Conservation (phyloP, 2,797 vertebrate species). For the Neosalanx taihuensis region DNA sequence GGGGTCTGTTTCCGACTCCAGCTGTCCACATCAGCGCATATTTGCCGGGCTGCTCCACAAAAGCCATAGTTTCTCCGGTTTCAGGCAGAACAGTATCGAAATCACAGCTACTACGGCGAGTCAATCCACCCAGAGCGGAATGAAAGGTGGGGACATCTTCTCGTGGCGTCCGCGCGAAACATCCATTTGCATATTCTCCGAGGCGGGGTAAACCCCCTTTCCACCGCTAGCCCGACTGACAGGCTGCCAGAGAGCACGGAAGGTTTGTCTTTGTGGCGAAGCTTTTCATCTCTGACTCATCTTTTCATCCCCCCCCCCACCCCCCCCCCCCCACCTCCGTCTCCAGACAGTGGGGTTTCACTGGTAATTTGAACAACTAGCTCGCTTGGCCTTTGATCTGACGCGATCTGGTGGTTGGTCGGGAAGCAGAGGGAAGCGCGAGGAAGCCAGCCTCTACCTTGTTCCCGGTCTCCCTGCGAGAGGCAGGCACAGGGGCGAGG, state of each 20-base stretch:
- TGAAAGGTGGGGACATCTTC: conserved; percentile 30
- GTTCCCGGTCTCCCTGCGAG: conserved; percentile 15
- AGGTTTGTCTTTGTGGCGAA: conserved; percentile 7
- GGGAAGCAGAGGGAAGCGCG: neutral
- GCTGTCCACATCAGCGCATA: too few species aligned
- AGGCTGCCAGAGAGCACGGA: conserved; percentile 18
- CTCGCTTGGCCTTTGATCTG: conserved; percentile 34
- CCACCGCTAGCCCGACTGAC: conserved; percentile 27
- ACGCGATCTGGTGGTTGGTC: conserved; percentile 35
- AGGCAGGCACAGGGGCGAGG: conserved; percentile 6
- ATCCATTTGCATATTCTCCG: conserved; percentile 51
- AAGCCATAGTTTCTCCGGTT: too few species aligned
- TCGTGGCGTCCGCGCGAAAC: conserved; percentile 23
- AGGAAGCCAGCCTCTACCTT: neutral
- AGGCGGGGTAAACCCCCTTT: conserved; percentile 24
- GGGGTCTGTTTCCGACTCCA: too few species aligned
- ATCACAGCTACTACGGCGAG: neutral
- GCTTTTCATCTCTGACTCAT: conserved; percentile 17
- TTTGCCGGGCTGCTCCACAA: too few species aligned
- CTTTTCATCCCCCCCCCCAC: neutral
- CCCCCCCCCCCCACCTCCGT: neutral
- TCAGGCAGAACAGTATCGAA: too few species aligned
- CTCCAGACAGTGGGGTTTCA: conserved; percentile 1
- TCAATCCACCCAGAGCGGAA: conserved; percentile 31
- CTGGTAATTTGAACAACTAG: conserved; percentile 37